Conservation (phyloP, 1,140 invertebrate genomes). For the Heterodera carotae region DNA sequence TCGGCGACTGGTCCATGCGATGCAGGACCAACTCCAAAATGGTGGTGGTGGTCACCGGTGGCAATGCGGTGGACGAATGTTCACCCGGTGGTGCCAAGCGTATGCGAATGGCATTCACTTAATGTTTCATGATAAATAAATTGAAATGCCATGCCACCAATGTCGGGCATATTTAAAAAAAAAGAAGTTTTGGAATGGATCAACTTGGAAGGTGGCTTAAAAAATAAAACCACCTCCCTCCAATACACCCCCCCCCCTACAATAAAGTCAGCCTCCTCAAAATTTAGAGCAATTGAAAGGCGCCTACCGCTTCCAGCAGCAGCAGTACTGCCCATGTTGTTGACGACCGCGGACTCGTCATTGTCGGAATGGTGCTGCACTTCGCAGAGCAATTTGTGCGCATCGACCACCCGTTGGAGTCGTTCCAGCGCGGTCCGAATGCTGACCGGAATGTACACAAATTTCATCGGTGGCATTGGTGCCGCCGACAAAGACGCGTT, state of each 20-base stretch:
- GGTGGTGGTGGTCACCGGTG: slow-evolving; percentile 9
- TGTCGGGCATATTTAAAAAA: no score
- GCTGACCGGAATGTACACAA: slow-evolving; percentile 52
- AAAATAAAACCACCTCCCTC: no score
- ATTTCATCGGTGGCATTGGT: slow-evolving; percentile 35
- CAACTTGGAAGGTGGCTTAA: no score
- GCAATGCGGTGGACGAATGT: neutral
- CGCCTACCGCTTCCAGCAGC: neutral
- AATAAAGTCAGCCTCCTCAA: no score
- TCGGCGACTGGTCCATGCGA: slow-evolving; percentile 50
- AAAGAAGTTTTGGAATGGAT: no score
- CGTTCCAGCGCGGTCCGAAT: slow-evolving; percentile 44
- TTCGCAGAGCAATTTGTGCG: slow-evolving; percentile 33
- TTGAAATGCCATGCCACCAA: no score
- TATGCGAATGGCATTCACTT: slow-evolving; percentile 37
- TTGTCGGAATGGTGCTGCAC: slow-evolving; percentile 43
- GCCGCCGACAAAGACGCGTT: neutral
- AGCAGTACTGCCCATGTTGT: neutral
- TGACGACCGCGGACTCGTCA: neutral
- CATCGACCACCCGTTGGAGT: slow-evolving; percentile 43
- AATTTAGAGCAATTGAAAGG: no score
- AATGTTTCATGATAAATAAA: slow-evolving; percentile 36
- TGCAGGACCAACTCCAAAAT: slow-evolving; percentile 40
- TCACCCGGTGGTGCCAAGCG: slow-evolving; percentile 37
- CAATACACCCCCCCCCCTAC: neutral